A percentile compares a stretch with the other conserved stretches of the same genome.
These are phyloP conservation scores for Ochotona princeps DNA, from an alignment of 2,113 vertebrate genomes.

Conservation along the genomic window DNA sequence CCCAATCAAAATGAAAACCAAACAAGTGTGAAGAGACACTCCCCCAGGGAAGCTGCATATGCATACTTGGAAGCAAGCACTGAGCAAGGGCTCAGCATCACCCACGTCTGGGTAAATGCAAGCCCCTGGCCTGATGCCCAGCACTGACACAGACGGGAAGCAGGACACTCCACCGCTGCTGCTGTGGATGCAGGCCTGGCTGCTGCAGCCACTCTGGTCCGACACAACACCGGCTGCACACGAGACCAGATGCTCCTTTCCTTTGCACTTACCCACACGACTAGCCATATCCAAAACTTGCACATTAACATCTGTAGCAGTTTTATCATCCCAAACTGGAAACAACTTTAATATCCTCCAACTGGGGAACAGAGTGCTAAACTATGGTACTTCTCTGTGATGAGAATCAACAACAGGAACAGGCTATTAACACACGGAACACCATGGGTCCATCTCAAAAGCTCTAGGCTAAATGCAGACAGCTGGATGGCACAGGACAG, in stretches of 20 bases:
- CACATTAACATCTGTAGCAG: neutral
- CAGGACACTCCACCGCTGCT: accelerated
- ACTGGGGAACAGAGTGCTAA: neutral
- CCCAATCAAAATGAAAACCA: neutral
- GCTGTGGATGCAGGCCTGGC: accelerated
- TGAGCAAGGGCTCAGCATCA: neutral
- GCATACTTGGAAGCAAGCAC: neutral
- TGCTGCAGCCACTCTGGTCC: accelerated
- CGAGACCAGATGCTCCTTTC: too few relatives aligned
- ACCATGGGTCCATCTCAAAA: neutral
- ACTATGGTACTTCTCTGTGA: neutral
- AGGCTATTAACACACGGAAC: neutral
- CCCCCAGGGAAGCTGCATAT: neutral
- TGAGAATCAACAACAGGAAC: neutral
- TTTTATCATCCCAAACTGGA: neutral
- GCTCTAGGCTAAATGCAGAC: accelerated
- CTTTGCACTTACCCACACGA: too few relatives aligned
- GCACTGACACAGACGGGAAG: too few relatives aligned
- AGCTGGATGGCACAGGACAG: accelerated
- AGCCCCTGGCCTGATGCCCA: neutral
- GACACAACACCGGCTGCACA: too few relatives aligned
- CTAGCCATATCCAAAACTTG: neutral
- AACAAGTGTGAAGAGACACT: neutral
- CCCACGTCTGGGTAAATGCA: neutral
- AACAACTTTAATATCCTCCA: neutral